Evolutionary conservation across 2,888 invertebrate genomes (phyloP).

Genomic region (Elegia similella): DNA sequence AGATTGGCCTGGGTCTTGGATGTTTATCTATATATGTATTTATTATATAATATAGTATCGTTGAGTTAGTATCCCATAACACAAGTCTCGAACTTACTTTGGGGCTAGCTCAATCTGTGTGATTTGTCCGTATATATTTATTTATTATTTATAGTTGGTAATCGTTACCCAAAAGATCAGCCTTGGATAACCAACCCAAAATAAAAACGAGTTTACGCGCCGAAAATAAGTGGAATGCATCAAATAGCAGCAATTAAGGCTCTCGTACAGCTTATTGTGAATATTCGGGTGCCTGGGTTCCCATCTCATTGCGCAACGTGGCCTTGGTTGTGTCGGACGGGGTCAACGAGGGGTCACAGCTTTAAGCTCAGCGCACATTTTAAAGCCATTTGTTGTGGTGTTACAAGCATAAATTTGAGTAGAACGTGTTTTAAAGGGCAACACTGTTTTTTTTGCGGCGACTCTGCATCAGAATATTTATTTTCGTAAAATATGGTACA

Average conservation of each 20-base stretch:
- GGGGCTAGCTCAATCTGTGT: too few relatives aligned
- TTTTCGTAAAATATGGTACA: too few relatives aligned
- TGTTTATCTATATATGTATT: too few relatives aligned
- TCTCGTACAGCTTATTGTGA: conserved; percentile 22
- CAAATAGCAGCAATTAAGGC: background rate
- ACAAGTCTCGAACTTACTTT: too few relatives aligned
- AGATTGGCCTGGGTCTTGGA: too few relatives aligned
- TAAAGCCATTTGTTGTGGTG: background rate
- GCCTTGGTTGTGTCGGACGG: conserved; percentile 39
- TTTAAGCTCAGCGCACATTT: background rate
- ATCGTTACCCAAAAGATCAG: too few relatives aligned
- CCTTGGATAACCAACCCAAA: background rate
- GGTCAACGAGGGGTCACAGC: conserved; percentile 28
- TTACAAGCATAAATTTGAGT: background rate
- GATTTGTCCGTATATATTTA: too few relatives aligned
- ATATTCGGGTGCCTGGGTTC: conserved; percentile 38
- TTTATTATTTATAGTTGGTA: too few relatives aligned
- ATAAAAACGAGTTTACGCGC: background rate
- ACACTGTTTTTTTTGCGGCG: background rate
- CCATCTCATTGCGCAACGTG: conserved; percentile 45
- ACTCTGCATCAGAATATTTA: too few relatives aligned
- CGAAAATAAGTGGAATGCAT: background rate
- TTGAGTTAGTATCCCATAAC: too few relatives aligned
- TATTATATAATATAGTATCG: too few relatives aligned
- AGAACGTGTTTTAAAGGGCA: background rate